Evolutionary conservation across 2,113 vertebrate genomes (phyloP).

Genomic region (Prionailurus bengalensis): DNA sequence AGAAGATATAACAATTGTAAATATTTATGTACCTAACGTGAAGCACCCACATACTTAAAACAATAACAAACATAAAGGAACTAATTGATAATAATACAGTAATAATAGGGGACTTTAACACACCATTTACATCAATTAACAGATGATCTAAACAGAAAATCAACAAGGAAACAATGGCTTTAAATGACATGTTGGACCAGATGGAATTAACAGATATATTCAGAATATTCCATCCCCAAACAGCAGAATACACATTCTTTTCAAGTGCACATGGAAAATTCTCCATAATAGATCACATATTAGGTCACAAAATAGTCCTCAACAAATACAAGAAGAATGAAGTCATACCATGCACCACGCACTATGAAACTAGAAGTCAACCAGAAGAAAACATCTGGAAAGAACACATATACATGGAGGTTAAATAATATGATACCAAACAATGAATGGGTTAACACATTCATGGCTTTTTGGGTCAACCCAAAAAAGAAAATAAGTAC

Average conservation of each 20-base stretch:
- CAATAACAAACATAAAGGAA: not conserved
- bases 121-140: not conserved
- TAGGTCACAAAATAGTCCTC: not conserved
- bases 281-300: not conserved
- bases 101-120: not conserved
- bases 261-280: not conserved
- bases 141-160: not conserved
- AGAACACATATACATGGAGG: not conserved
- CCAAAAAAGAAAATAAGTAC: not conserved
- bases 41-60: not conserved
- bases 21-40: not conserved
- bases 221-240: not conserved
- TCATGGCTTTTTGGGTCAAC: too few species aligned
- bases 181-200: not conserved
- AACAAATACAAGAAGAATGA: not conserved
- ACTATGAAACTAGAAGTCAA: not conserved
- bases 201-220: not conserved
- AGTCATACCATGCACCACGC: not conserved
- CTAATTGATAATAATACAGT: not conserved
- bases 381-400: not conserved
- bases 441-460: not conserved
- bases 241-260: not conserved
- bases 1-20: not conserved
- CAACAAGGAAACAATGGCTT: not conserved
- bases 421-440: not conserved